phyloP scores from a whole-genome alignment of 2,113 vertebrate genomes.

The Ageneiosus marmoratus region DNA sequence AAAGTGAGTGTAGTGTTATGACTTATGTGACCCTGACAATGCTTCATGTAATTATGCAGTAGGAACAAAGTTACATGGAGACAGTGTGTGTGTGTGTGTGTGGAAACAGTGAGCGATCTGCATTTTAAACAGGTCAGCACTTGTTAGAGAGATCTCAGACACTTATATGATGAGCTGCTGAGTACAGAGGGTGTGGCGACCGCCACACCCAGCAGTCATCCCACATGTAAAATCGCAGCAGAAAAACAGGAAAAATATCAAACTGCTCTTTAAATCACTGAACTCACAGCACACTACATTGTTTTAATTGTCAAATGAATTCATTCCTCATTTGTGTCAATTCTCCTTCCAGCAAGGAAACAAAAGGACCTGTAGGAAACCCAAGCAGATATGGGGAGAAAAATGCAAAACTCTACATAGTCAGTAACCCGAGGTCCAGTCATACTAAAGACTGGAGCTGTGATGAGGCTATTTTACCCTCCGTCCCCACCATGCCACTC shows the following conservation, averaged over 20 bases:
- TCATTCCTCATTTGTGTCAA: background rate
- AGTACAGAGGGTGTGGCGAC: slow-evolving; percentile 18
- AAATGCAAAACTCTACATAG: background rate
- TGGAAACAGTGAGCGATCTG: background rate
- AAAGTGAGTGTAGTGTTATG: background rate
- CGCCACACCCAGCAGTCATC: background rate
- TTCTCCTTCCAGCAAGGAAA: background rate
- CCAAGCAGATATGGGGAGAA: background rate
- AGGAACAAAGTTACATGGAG: background rate
- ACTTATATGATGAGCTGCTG: slow-evolving; percentile 3
- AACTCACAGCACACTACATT: background rate
- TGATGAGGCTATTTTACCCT: background rate
- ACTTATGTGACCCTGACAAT: background rate
- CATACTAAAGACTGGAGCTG: background rate
- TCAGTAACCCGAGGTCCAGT: background rate
- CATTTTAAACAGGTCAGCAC: slow-evolving; percentile 29
- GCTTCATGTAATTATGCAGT: background rate
- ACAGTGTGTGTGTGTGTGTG: background rate
- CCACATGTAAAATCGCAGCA: background rate
- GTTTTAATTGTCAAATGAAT: background rate
- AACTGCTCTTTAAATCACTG: background rate
- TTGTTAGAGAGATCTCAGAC: slow-evolving; percentile 24
- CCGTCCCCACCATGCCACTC: background rate
- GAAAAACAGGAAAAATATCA: background rate
- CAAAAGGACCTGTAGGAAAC: background rate